Evolutionary conservation across 1,140 invertebrate species (phyloP).

Genomic region (Pogonomyrmex californicus): DNA sequence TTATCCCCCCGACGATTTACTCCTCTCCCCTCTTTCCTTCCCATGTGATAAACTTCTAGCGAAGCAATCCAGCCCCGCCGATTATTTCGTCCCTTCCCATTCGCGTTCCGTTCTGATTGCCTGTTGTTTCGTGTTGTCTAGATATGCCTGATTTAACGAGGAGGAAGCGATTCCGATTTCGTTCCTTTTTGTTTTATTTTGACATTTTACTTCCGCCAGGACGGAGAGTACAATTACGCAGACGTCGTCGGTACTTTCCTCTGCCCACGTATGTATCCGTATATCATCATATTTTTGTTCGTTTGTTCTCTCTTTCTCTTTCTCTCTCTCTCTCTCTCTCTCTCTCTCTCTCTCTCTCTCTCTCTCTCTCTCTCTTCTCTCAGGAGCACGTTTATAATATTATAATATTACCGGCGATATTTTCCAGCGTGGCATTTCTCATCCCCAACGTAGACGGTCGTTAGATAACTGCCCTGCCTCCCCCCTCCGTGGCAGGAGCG

Average conservation of each 20-base stretch:
- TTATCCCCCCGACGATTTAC: conserved; percentile 48
- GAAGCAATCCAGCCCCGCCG: background rate
- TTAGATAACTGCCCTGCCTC: background rate
- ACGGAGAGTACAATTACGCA: conserved; percentile 48
- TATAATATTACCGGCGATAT: conserved; percentile 27
- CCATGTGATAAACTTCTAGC: background rate
- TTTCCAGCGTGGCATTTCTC: conserved; percentile 44
- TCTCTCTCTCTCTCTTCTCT: too few species aligned
- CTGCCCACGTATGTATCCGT: conserved; percentile 42
- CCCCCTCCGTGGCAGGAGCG: background rate
- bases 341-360: too few species aligned
- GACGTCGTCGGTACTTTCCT: conserved; percentile 24
- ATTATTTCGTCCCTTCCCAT: conserved; percentile 50
- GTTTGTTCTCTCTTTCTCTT: conserved; percentile 43
- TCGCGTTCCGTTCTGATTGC: conserved; percentile 68
- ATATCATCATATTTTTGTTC: conserved; percentile 33
- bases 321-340: too few species aligned
- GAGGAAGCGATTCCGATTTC: conserved; percentile 40
- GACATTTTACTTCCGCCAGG: conserved; percentile 52
- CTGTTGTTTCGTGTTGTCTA: conserved; percentile 71
- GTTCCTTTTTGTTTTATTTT: conserved; percentile 38
- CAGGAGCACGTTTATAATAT: conserved; percentile 32
- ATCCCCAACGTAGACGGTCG: conserved; percentile 1
- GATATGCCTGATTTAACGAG: conserved; percentile 73
- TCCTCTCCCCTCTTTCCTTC: background rate